Conservation (phyloP, 1,140 invertebrate species). For the Hylaeus volcanicus region DNA sequence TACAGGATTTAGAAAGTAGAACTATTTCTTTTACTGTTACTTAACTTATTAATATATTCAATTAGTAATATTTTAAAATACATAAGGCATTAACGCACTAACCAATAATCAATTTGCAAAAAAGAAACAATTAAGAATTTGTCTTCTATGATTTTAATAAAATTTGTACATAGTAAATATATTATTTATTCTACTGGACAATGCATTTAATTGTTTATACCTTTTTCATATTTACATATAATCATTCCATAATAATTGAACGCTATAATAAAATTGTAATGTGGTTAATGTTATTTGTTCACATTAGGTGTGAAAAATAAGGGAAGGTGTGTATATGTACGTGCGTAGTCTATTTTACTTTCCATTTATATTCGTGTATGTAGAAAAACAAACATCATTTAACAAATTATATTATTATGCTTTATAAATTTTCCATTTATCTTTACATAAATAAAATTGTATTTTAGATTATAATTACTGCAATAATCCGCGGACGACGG, state of each 20-base stretch:
- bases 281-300: not conserved
- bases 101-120: slow-evolving; percentile 1
- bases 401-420: slow-evolving; percentile 45
- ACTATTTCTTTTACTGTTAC: slow-evolving; percentile 82
- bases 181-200: slow-evolving; percentile 28
- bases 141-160: slow-evolving; percentile 2
- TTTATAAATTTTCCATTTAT: slow-evolving; percentile 24
- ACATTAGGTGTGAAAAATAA: not conserved
- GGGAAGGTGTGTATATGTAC: not conserved
- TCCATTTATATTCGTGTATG: slow-evolving; percentile 41
- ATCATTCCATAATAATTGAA: not conserved
- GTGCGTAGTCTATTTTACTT: slow-evolving; percentile 44
- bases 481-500: not conserved
- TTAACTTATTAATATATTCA: slow-evolving; percentile 19
- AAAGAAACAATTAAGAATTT: slow-evolving; percentile 2
- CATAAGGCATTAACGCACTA: not conserved
- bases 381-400: slow-evolving; percentile 22
- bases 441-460: slow-evolving; percentile 17
- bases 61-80: slow-evolving; percentile 28
- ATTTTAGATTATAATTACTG: not conserved
- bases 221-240: not conserved
- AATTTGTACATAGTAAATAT: slow-evolving; percentile 48
- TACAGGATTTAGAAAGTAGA: slow-evolving; percentile 84
- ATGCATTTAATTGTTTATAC: not conserved
- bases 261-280: slow-evolving; percentile 11